phyloP scores from a whole-genome alignment of 37 sponge, comb jelly and placozoan species.

The Chondrosia reniformis region DNA sequence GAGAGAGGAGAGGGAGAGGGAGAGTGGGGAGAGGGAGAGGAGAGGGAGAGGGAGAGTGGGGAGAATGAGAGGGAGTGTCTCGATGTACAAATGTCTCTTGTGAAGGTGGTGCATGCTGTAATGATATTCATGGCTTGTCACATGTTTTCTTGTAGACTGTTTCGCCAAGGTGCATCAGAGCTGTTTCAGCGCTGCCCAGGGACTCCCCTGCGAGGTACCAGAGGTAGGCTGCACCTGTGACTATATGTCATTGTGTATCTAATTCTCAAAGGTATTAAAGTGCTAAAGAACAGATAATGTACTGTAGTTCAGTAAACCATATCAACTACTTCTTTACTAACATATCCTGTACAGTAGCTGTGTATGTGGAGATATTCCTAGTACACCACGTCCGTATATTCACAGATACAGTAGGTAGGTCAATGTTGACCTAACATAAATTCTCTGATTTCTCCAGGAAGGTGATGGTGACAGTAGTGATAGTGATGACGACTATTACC shows the following conservation, averaged over 20 bases:
- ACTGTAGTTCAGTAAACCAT: too few species aligned
- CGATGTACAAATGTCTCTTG: too few species aligned
- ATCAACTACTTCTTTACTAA: too few species aligned
- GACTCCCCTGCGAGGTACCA: neutral
- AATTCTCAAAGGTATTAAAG: too few species aligned
- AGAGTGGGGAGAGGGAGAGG: neutral
- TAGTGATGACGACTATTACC: neutral
- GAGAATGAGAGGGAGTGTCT: too few species aligned
- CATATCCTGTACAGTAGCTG: too few species aligned
- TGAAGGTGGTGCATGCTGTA: too few species aligned
- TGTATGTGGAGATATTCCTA: neutral
- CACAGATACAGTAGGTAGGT: slow-evolving; percentile 21
- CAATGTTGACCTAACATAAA: too few species aligned
- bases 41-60: neutral
- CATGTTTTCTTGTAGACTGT: too few species aligned
- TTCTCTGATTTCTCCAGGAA: neutral
- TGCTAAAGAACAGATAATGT: too few species aligned
- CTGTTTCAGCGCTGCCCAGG: neutral
- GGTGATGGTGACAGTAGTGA: neutral
- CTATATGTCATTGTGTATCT: neutral
- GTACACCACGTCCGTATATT: neutral
- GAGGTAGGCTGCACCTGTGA: neutral
- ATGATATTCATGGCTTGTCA: too few species aligned
- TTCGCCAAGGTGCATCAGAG: neutral
- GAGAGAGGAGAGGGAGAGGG: neutral